A percentile compares a stretch with the other conserved stretches of the same genome.
Evolutionary conservation across 2,113 vertebrate species (phyloP).

Genomic region (Nestor notabilis): DNA sequence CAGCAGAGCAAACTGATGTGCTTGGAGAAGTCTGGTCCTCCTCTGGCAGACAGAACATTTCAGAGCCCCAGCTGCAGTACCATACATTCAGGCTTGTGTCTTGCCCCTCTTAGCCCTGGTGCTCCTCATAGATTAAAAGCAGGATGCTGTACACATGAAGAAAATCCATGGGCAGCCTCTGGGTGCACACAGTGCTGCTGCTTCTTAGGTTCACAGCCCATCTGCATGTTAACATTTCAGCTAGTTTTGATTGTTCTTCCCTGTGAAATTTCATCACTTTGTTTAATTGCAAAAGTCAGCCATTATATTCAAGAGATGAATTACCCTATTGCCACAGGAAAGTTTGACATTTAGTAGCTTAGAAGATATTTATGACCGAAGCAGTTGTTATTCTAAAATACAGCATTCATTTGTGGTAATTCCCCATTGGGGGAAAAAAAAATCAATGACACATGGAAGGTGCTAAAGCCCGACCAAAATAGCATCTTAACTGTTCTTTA

Average conservation of each 20-base stretch:
- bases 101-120: background rate
- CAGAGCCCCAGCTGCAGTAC: rapidly evolving
- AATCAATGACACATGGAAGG: background rate
- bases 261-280: conserved; percentile 1
- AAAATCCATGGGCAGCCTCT: background rate
- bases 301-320: background rate
- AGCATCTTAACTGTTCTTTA: background rate
- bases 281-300: conserved; percentile 33
- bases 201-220: background rate
- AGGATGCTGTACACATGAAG: background rate
- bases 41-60: background rate
- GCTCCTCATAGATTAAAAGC: background rate
- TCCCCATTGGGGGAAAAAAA: background rate
- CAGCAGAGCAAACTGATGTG: background rate
- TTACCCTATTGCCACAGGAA: background rate
- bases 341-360: background rate
- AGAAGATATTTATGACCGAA: conserved; percentile 1
- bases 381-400: conserved; percentile 25
- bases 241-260: background rate
- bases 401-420: conserved; percentile 1
- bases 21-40: background rate
- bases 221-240: background rate
- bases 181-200: background rate
- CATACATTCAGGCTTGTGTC: rapidly evolving
- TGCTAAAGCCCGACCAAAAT: background rate